Percentiles rank a stretch among this genome's conserved stretches.
Conservation (phyloP, 2,888 invertebrate species). For the Sepiola atlantica region DNA sequence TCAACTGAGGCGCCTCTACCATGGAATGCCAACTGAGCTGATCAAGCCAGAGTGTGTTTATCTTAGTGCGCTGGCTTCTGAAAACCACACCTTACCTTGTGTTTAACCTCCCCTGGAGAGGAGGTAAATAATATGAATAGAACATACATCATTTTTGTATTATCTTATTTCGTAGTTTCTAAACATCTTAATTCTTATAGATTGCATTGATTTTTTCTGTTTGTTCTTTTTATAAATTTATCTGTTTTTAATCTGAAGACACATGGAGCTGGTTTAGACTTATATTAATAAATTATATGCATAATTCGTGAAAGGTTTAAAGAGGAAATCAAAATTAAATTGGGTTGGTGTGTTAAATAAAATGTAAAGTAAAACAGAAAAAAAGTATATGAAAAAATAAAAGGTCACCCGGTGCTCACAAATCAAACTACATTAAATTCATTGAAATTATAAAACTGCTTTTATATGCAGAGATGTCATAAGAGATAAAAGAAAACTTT, state of each 20-base stretch:
- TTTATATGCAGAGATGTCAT: too few species aligned
- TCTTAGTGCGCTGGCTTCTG: too few species aligned
- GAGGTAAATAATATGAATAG: too few species aligned
- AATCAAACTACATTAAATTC: background rate
- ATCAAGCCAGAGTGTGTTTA: too few species aligned
- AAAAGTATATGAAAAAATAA: background rate
- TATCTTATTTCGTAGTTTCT: background rate
- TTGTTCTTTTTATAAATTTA: too few species aligned
- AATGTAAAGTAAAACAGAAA: background rate
- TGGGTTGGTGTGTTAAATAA: background rate
- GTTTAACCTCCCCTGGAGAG: too few species aligned
- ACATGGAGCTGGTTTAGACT: background rate
- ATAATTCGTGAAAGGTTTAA: background rate
- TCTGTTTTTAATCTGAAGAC: background rate
- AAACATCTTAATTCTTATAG: background rate
- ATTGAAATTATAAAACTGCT: background rate
- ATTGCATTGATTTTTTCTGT: background rate
- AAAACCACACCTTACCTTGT: too few species aligned
- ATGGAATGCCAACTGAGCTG: too few species aligned
- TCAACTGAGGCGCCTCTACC: too few species aligned
- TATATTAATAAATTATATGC: background rate
- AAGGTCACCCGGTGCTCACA: background rate
- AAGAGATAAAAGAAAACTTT: too few species aligned
- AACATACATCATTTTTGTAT: background rate
- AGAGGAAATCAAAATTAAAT: background rate